Evolutionary conservation across 2,888 invertebrate species (phyloP).

Genomic region (Anarsia innoxiella): DNA sequence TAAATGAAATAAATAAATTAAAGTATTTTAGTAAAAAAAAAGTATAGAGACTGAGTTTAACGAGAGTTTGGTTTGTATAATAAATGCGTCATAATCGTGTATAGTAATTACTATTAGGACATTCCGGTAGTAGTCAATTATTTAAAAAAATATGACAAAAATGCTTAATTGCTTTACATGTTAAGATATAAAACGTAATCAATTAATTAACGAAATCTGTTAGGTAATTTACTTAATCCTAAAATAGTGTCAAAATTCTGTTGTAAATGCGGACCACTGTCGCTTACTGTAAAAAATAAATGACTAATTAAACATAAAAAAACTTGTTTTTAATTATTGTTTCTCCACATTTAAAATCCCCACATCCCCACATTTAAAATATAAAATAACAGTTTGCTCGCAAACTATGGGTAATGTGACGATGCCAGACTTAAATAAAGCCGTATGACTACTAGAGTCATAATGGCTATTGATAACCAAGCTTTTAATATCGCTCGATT

Average conservation of each 20-base stretch:
- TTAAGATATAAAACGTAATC: neutral
- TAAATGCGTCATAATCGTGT: neutral
- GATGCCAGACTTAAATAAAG: too few species aligned
- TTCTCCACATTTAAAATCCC: too few species aligned
- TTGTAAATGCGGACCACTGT: conserved; percentile 52
- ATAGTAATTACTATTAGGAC: neutral
- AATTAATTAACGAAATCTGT: neutral
- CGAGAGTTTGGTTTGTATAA: conserved; percentile 30
- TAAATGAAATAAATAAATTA: too few species aligned
- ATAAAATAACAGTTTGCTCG: too few species aligned
- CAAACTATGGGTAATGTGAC: too few species aligned
- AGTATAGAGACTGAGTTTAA: conserved; percentile 61
- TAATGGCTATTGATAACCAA: too few species aligned
- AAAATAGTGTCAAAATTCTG: conserved; percentile 24
- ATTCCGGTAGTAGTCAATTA: conserved; percentile 3
- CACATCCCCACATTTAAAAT: too few species aligned
- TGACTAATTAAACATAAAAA: too few species aligned
- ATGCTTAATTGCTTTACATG: conserved; percentile 8
- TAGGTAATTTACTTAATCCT: conserved; percentile 5
- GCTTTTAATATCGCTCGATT: too few species aligned
- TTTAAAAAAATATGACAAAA: neutral
- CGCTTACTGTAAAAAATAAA: conserved; percentile 44
- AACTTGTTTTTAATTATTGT: too few species aligned
- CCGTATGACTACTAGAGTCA: too few species aligned
- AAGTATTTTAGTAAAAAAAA: conserved; percentile 5